Conservation (phyloP, 2,113 vertebrate species). For the Leuciscus idus region DNA sequence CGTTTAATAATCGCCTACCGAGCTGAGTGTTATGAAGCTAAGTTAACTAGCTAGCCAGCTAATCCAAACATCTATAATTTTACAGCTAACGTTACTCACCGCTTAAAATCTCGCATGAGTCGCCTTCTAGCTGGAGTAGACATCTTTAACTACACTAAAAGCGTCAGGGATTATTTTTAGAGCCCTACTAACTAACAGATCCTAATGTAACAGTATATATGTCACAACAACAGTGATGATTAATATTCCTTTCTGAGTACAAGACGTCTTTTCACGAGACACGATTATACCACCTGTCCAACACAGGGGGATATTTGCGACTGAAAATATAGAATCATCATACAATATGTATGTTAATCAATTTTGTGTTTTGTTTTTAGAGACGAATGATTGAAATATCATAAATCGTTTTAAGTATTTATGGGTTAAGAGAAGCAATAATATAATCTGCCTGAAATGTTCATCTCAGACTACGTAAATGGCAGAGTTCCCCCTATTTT, state of each 20-base stretch:
- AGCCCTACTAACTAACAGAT: constrained; percentile 9
- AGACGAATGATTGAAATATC: neutral
- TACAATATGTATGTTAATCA: neutral
- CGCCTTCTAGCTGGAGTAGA: constrained; percentile 93
- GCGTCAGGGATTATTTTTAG: constrained; percentile 29
- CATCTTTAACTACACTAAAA: constrained; percentile 71
- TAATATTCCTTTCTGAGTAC: constrained; percentile 21
- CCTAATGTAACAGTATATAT: neutral
- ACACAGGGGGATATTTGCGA: neutral
- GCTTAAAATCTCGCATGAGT: constrained; percentile 96
- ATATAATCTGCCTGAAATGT: neutral
- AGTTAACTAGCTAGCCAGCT: constrained; percentile 29
- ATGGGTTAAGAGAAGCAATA: neutral
- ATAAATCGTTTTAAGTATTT: neutral
- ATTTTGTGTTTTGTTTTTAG: neutral
- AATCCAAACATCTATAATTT: neutral
- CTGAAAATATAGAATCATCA: neutral
- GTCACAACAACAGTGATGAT: neutral
- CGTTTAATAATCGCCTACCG: neutral
- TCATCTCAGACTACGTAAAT: neutral
- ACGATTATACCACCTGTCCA: neutral
- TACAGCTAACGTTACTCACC: constrained; percentile 73
- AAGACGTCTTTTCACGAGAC: constrained; percentile 35
- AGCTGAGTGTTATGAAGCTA: neutral
- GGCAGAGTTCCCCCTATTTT: neutral